Percentiles rank a stretch among this genome's conserved stretches.
These are phyloP conservation scores for Hemithea aestivaria DNA, from an alignment of 2,888 invertebrate species.

Conservation along the genomic window DNA sequence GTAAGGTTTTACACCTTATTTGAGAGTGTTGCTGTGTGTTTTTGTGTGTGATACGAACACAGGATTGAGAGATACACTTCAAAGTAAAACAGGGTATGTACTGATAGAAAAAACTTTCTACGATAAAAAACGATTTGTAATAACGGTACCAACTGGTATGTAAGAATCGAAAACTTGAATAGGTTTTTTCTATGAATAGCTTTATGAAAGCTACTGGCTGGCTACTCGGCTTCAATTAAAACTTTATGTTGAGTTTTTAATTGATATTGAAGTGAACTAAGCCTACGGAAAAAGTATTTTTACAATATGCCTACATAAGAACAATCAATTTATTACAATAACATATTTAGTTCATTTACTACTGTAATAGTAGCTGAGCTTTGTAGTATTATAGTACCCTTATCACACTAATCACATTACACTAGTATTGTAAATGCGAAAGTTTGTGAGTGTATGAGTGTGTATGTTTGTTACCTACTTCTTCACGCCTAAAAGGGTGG, in stretches of 20 bases:
- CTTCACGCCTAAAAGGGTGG: too few relatives aligned
- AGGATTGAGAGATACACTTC: constrained; percentile 61
- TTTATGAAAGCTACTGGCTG: constrained; percentile 6
- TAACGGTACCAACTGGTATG: constrained; percentile 28
- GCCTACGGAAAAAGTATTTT: too few relatives aligned
- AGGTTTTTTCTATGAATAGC: constrained; percentile 12
- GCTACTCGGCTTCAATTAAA: not conserved
- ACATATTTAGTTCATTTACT: too few relatives aligned
- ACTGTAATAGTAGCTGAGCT: too few relatives aligned
- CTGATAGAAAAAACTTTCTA: constrained; percentile 25
- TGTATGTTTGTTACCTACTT: too few relatives aligned
- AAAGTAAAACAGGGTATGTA: constrained; percentile 65
- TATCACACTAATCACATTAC: too few relatives aligned
- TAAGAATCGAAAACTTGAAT: constrained; percentile 24
- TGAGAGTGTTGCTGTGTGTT: constrained; percentile 45
- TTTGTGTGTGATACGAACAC: constrained; percentile 47
- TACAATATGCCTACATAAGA: too few relatives aligned
- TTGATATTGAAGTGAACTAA: too few relatives aligned
- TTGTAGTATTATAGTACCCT: too few relatives aligned
- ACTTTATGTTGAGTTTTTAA: not conserved
- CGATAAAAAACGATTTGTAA: constrained; percentile 24
- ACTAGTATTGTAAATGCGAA: too few relatives aligned
- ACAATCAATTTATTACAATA: too few relatives aligned
- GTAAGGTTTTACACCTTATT: constrained; percentile 49
- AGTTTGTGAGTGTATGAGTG: too few relatives aligned